These are phyloP conservation scores for Promerops cafer DNA, from an alignment of 2,113 vertebrate genomes.

Conservation along the genomic window DNA sequence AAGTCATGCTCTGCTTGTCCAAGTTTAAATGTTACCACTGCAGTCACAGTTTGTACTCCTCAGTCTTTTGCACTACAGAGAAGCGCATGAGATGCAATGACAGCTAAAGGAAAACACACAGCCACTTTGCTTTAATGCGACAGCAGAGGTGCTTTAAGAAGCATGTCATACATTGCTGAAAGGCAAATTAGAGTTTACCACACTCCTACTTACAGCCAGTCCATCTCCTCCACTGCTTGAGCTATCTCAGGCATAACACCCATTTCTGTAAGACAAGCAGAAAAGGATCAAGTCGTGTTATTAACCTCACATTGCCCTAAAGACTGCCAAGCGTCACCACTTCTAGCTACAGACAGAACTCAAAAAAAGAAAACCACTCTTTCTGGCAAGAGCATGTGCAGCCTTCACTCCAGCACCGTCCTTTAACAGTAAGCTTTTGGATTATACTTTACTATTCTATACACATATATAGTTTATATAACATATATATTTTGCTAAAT, in stretches of 20 bases:
- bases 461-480: accelerated
- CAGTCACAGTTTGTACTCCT: neutral
- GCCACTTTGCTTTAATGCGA: neutral
- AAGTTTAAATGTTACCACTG: neutral
- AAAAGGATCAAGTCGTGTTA: neutral
- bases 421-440: accelerated
- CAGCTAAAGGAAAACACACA: neutral
- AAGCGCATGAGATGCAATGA: accelerated
- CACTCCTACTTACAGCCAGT: conserved; percentile 92
- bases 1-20: neutral
- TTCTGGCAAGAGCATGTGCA: neutral
- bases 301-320: neutral
- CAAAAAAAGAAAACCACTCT: neutral
- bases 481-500: neutral
- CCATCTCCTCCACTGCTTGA: conserved; percentile 97
- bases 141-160: neutral
- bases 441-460: neutral
- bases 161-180: neutral
- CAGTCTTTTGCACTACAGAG: neutral
- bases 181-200: neutral
- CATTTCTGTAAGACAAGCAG: conserved; percentile 81
- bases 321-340: neutral
- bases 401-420: neutral
- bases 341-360: neutral
- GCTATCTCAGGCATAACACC: conserved; percentile 98